Conservation (phyloP, 2,888 invertebrate genomes). For the Acronicta leporina region DNA sequence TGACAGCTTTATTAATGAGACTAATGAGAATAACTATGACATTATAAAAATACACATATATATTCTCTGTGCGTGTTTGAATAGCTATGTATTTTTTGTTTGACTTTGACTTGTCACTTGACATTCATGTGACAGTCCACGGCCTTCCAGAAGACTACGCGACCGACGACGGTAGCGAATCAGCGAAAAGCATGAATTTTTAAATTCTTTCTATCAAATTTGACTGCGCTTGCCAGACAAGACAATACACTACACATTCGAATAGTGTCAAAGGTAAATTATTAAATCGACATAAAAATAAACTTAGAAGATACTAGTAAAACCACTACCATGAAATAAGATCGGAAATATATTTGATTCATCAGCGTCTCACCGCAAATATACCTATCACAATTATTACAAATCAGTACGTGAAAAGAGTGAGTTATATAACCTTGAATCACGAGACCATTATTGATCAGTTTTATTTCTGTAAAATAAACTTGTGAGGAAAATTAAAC, state of each 20-base stretch:
- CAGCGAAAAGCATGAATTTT: constrained; percentile 73
- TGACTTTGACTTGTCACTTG: too few relatives aligned
- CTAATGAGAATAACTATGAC: too few relatives aligned
- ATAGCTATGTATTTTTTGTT: too few relatives aligned
- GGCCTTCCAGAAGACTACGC: constrained; percentile 50
- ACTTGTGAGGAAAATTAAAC: constrained; percentile 56
- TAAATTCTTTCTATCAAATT: constrained; percentile 77
- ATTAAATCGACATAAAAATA: constrained; percentile 62
- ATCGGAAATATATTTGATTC: constrained; percentile 37
- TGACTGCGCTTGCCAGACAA: constrained; percentile 76
- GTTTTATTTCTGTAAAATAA: constrained; percentile 60
- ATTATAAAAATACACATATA: too few relatives aligned
- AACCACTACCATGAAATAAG: constrained; percentile 43
- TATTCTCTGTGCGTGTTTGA: too few relatives aligned
- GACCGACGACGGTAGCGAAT: constrained; percentile 58
- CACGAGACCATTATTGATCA: constrained; percentile 87
- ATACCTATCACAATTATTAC: constrained; percentile 52
- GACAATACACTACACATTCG: constrained; percentile 66
- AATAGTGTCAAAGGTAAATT: constrained; percentile 85
- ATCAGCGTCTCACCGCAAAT: constrained; percentile 54
- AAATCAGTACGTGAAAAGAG: constrained; percentile 76
- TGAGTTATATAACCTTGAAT: constrained; percentile 89
- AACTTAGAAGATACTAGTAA: constrained; percentile 45
- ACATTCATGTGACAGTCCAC: constrained; percentile 44
- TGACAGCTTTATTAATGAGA: too few relatives aligned